Base-by-base conservation (phyloP, 1,140 invertebrate species). In the Drosophila nigrodunni region DNA sequence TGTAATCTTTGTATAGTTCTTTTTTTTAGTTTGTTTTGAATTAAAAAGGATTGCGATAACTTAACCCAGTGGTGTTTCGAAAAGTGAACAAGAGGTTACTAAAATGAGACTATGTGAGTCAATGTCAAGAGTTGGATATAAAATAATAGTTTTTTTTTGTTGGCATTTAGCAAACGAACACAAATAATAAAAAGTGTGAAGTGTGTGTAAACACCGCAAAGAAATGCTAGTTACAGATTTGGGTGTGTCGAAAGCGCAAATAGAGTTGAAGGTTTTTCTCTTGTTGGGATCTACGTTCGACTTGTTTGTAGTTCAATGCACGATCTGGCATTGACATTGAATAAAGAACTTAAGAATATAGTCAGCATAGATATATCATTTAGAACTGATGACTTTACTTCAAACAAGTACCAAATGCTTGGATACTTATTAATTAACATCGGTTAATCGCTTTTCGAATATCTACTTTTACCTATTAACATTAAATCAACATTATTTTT, bases 211-310 rank as follows among this genome's bases (percentile, higher is more conserved):
- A 54, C 47, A 60, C 60, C 47, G 30, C 61, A 46, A 65, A 76
- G 60, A 72, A 65, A 71, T 75, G 66, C 67, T 62, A 74, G 35
- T 62, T 64, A 46, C 30, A 43, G 35, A 30, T 59, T 50, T 39
- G 60, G 67, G 61, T 72, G 74, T 76, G 74, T 76, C 60, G 69
- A 76, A 76, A 76, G 60, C 70, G 7, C 18, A 49, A 13, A 71
- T 59, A 21, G 7, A 41, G 21, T 46, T 15, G 55, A 72, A 76
- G 68, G 73, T 39, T 61, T 18, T 18, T 5, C 18, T 4, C 18
- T 25, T 55, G 18, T 43, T 11, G 57, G 1, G 11, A n/a, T 18
- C 34, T 9, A 41, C 25, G 7, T 34, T n/a, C 10, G 35, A 13
- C 9, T 60, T 46, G 44, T 61, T 66, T 66, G 69, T 7, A 60